A percentile compares a stretch with the other conserved stretches of the same genome.
Conservation (phyloP, 2,113 vertebrate species). For the Aleadryas rufinucha region DNA sequence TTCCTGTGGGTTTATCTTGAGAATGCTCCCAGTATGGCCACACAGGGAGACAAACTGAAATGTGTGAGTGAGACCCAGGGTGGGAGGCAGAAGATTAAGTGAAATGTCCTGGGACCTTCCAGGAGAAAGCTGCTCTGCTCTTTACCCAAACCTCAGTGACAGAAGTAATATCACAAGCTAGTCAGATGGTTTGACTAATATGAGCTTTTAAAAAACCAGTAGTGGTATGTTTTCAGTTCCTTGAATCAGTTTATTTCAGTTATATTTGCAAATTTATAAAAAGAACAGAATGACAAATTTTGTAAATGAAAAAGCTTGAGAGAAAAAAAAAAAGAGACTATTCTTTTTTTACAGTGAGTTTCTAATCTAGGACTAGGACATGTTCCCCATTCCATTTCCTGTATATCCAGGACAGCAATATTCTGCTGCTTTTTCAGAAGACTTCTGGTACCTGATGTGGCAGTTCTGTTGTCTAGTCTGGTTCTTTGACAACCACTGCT, state of each 20-base stretch:
- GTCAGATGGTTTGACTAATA: background rate
- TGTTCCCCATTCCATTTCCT: background rate
- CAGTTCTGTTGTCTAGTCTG: background rate
- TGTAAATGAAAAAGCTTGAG: background rate
- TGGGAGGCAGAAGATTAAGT: background rate
- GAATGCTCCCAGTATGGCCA: slow-evolving; percentile 8
- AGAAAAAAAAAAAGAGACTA: background rate
- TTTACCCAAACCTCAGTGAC: background rate
- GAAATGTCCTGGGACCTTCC: background rate
- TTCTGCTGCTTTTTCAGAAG: background rate
- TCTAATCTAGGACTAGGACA: background rate
- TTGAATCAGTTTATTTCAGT: background rate
- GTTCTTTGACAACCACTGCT: background rate
- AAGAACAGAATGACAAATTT: background rate
- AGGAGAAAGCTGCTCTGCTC: background rate
- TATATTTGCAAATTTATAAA: background rate
- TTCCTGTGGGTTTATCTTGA: slow-evolving; percentile 41
- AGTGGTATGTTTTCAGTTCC: background rate
- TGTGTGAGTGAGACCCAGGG: background rate
- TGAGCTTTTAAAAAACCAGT: background rate
- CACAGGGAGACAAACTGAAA: slow-evolving; percentile 41
- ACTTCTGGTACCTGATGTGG: background rate
- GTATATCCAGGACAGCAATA: background rate
- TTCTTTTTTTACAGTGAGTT: background rate
- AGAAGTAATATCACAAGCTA: background rate